phyloP scores from a whole-genome alignment of 2,888 invertebrate species.

The Patella pellucida region DNA sequence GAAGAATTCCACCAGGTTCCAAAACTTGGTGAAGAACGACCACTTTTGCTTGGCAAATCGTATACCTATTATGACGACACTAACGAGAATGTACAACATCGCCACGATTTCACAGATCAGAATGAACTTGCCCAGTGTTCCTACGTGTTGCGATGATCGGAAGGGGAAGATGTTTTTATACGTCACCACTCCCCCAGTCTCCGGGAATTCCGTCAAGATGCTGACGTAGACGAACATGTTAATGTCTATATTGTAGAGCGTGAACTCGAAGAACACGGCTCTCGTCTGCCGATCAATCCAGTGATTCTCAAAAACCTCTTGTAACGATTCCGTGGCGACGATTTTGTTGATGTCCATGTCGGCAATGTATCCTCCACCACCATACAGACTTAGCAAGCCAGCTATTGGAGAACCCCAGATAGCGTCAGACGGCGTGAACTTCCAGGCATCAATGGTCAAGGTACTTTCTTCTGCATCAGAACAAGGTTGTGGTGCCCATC shows the following conservation, averaged over 20 bases:
- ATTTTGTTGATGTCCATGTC: conserved; percentile 48
- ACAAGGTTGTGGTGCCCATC: conserved; percentile 40
- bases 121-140: conserved; percentile 41
- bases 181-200: conserved; percentile 54
- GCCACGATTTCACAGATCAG: conserved; percentile 46
- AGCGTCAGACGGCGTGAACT: conserved; percentile 42
- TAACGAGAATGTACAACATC: conserved; percentile 37
- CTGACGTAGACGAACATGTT: conserved; percentile 58
- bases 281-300: conserved; percentile 60
- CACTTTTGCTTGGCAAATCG: conserved; percentile 36
- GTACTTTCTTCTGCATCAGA: conserved; percentile 33
- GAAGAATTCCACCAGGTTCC: conserved; percentile 48
- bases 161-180: conserved; percentile 47
- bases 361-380: conserved; percentile 59
- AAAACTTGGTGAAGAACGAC: conserved; percentile 41
- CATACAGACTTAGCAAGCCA: conserved; percentile 46
- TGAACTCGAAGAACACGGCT: conserved; percentile 58
- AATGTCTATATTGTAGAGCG: conserved; percentile 54
- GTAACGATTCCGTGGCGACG: conserved; percentile 43
- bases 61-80: conserved; percentile 36
- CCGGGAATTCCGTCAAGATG: conserved; percentile 59
- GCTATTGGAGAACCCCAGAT: conserved; percentile 49
- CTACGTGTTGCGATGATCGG: conserved; percentile 45
- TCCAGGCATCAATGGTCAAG: conserved; percentile 48
- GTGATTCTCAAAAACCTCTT: conserved; percentile 39